A percentile compares a stretch with the other conserved stretches of the same genome.
phyloP scores from a whole-genome alignment of 2,888 invertebrate genomes.

The Myopa testacea region DNA sequence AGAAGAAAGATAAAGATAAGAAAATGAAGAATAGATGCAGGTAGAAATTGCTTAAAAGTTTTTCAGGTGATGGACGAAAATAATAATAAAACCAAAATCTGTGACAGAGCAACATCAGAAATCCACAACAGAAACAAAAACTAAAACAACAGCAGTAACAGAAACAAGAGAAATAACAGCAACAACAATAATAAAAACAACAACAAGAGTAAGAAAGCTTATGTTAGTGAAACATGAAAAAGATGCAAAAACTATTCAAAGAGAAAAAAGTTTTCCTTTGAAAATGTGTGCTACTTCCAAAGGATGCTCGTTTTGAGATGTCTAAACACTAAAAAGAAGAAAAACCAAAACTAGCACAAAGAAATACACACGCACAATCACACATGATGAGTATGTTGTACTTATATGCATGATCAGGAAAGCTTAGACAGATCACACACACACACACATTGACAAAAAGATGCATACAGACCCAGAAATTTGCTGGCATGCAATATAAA shows the following conservation, averaged over 20 bases:
- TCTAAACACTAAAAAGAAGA: background rate
- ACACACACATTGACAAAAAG: slow-evolving; percentile 4
- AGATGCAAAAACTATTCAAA: background rate
- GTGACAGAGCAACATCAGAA: background rate
- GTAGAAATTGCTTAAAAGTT: slow-evolving; percentile 42
- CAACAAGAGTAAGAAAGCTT: background rate
- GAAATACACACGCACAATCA: background rate
- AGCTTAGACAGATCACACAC: background rate
- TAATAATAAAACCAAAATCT: background rate
- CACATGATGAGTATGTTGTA: too few relatives aligned
- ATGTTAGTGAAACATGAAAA: background rate
- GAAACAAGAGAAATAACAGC: background rate
- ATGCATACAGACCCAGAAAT: background rate
- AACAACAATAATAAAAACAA: background rate
- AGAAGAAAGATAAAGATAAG: background rate
- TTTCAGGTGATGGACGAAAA: background rate
- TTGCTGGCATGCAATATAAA: slow-evolving; percentile 29
- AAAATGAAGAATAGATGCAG: slow-evolving; percentile 36
- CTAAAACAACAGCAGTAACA: background rate
- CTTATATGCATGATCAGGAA: background rate
- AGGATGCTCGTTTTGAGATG: slow-evolving; percentile 1
- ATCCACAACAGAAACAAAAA: too few relatives aligned
- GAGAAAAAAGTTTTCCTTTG: slow-evolving; percentile 2
- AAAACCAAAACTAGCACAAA: background rate
- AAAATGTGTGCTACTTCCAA: background rate